Percentiles rank a stretch among this genome's conserved stretches.
phyloP scores from a whole-genome alignment of 1,140 invertebrate species.

The Phenacoccus solenopsis region DNA sequence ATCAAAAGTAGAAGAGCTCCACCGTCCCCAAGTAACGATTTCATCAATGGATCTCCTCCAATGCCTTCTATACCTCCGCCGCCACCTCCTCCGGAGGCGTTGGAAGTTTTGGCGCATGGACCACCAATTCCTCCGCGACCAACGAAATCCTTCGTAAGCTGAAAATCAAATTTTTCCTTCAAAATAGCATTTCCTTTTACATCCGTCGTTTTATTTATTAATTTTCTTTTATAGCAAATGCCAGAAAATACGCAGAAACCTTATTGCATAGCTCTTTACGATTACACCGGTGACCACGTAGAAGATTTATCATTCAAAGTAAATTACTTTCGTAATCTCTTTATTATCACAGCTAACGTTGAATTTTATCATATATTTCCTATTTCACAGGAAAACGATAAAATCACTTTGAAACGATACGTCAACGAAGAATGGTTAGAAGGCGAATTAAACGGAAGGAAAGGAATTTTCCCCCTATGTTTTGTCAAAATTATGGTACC shows the following conservation, averaged over 20 bases:
- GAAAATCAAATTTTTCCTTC: background rate
- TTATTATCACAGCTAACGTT: background rate
- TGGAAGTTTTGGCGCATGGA: slow-evolving; percentile 30
- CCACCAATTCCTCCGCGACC: slow-evolving; percentile 25
- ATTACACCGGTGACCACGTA: slow-evolving; percentile 52
- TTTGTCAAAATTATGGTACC: slow-evolving; percentile 66
- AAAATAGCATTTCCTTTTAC: background rate
- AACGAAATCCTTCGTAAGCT: slow-evolving; percentile 16
- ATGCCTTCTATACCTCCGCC: slow-evolving; percentile 55
- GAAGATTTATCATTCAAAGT: slow-evolving; percentile 62
- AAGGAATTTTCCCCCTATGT: slow-evolving; percentile 68
- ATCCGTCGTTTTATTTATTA: slow-evolving; percentile 4
- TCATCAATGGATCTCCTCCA: slow-evolving; percentile 44
- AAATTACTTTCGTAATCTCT: slow-evolving; percentile 30
- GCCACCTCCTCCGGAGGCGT: slow-evolving; percentile 34
- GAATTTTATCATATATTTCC: background rate
- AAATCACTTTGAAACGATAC: slow-evolving; percentile 49
- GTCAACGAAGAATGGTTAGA: slow-evolving; percentile 69
- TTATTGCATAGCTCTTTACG: slow-evolving; percentile 58
- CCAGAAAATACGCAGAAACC: slow-evolving; percentile 33
- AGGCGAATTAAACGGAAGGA: slow-evolving; percentile 45
- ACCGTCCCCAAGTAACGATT: slow-evolving; percentile 24
- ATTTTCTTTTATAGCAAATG: slow-evolving; percentile 18
- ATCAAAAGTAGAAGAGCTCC: background rate
- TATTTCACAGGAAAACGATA: slow-evolving; percentile 48